These are phyloP conservation scores for Nasonia vitripennis DNA, from an alignment of 1,140 invertebrate genomes.

Conservation along the genomic window DNA sequence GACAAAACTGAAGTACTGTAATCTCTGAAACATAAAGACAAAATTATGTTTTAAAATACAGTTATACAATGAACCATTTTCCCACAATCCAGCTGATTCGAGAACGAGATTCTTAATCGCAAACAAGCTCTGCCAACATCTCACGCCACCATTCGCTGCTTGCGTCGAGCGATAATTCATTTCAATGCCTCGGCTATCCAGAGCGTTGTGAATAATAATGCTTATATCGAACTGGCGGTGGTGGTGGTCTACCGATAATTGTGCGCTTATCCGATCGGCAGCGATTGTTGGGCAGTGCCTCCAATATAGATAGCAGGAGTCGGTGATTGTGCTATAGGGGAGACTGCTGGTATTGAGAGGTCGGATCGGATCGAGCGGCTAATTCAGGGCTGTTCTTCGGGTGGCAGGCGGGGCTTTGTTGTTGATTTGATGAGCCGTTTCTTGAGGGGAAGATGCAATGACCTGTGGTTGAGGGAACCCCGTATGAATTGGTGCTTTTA, in stretches of 20 bases:
- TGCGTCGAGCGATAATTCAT: background rate
- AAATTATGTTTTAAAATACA: no score
- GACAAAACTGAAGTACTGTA: no score
- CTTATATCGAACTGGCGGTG: background rate
- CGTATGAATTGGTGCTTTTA: background rate
- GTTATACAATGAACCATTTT: background rate
- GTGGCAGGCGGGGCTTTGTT: background rate
- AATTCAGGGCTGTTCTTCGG: background rate
- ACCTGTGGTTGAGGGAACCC: background rate
- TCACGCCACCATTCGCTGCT: background rate
- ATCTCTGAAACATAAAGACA: no score
- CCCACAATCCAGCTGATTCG: background rate
- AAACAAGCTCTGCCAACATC: background rate
- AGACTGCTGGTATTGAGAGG: background rate
- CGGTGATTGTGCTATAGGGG: background rate
- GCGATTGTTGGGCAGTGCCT: background rate
- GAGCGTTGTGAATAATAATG: background rate
- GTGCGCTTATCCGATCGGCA: conserved; percentile 6
- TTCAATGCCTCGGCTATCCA: background rate
- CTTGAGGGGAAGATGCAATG: background rate
- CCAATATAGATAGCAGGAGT: background rate
- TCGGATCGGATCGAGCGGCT: background rate
- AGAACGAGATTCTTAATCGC: background rate
- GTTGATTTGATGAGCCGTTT: background rate
- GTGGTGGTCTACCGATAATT: conserved; percentile 1